Conservation (phyloP, 1,140 invertebrate species). For the Polypedilum vanderplanki region DNA sequence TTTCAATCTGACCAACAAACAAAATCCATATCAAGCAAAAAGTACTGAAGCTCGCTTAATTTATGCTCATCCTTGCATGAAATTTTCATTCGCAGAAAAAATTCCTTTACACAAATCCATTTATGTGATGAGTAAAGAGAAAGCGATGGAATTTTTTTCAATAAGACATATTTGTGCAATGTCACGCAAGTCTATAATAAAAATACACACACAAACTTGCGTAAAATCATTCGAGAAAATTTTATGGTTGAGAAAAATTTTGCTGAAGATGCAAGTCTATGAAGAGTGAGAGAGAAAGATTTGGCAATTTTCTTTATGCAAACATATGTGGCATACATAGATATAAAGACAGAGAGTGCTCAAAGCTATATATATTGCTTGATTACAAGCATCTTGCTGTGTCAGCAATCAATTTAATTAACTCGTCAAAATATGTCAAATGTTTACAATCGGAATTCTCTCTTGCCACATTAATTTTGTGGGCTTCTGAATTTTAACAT, state of each 20-base stretch:
- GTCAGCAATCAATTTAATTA: constrained; percentile 19
- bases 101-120: background rate
- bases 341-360: background rate
- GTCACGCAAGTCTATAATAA: background rate
- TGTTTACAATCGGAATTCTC: background rate
- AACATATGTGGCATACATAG: background rate
- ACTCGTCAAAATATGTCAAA: constrained; percentile 9
- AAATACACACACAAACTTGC: background rate
- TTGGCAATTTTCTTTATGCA: background rate
- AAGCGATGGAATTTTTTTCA: background rate
- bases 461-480: background rate
- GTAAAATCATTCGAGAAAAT: background rate
- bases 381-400: constrained; percentile 8
- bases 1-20: too few species aligned
- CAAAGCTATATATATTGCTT: constrained; percentile 13
- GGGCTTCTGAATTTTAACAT: background rate
- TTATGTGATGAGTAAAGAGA: background rate
- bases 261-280: constrained; percentile 10
- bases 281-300: background rate
- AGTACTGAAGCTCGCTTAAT: too few species aligned
- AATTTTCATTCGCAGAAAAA: background rate
- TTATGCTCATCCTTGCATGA: background rate
- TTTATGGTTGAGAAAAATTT: background rate
- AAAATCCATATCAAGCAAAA: too few species aligned
- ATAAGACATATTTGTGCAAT: constrained; percentile 9